A percentile compares a stretch with the other conserved stretches of the same genome.
Evolutionary conservation across 2,113 vertebrate genomes (phyloP).

Genomic region (Syrrhaptes paradoxus): DNA sequence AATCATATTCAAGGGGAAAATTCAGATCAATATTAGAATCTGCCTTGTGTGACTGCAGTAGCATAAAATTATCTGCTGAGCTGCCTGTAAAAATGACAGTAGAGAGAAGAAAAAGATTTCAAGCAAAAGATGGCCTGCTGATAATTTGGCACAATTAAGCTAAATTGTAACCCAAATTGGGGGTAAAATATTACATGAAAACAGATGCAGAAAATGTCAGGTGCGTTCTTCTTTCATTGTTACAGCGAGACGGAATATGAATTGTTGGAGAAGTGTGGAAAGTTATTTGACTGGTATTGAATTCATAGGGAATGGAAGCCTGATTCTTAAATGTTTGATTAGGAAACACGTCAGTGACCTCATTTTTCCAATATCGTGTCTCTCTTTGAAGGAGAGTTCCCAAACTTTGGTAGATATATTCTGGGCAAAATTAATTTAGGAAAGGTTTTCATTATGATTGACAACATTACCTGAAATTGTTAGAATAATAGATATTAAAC

Average conservation of each 20-base stretch:
- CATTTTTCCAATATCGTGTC: background rate
- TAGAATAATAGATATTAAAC: background rate
- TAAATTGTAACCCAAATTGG: background rate
- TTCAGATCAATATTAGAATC: slow-evolving; percentile 72
- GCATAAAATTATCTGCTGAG: slow-evolving; percentile 61
- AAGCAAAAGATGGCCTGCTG: slow-evolving; percentile 14
- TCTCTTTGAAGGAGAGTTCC: background rate
- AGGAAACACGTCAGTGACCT: background rate
- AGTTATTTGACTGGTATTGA: background rate
- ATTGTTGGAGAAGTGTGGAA: background rate
- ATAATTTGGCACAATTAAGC: slow-evolving; percentile 28
- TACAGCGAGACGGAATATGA: background rate
- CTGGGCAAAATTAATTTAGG: background rate
- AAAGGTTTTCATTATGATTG: background rate
- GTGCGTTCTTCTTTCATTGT: background rate
- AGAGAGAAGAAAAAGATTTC: slow-evolving; percentile 18
- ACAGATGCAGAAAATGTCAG: background rate
- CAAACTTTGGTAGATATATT: background rate
- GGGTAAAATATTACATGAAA: slow-evolving; percentile 15
- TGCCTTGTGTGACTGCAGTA: slow-evolving; percentile 59
- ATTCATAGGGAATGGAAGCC: background rate
- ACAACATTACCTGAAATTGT: background rate
- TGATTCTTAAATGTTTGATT: background rate
- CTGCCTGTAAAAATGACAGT: slow-evolving; percentile 46
- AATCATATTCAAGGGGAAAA: slow-evolving; percentile 66